Evolutionary conservation across 1,140 invertebrate genomes (phyloP).

Genomic region (Drosophila virilis): DNA sequence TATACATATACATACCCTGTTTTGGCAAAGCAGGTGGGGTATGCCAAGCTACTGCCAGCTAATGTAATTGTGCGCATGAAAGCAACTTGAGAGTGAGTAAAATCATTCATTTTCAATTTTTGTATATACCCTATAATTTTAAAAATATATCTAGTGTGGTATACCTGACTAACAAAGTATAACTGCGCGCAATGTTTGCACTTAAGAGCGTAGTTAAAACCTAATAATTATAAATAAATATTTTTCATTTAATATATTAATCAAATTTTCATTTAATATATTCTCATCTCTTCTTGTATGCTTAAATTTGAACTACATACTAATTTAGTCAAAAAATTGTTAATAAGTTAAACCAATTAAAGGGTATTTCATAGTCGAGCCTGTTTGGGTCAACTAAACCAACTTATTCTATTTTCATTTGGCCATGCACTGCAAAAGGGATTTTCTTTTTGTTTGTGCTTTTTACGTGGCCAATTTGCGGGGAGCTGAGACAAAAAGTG

Average conservation of each 20-base stretch:
- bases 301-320: too few species aligned
- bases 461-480: constrained; percentile 61
- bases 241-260: too few species aligned
- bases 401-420: constrained; percentile 54
- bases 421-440: constrained; percentile 31
- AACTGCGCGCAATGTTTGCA: too few species aligned
- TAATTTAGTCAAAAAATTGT: too few species aligned
- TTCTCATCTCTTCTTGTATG: too few species aligned
- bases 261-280: too few species aligned
- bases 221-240: too few species aligned
- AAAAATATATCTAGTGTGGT: too few species aligned
- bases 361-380: constrained; percentile 2
- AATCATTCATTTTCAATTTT: background rate
- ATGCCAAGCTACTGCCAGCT: too few species aligned
- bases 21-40: background rate
- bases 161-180: too few species aligned
- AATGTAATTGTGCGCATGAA: background rate
- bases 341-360: too few species aligned
- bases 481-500: constrained; percentile 13
- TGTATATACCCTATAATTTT: background rate
- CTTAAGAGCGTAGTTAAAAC: too few species aligned
- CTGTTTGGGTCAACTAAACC: background rate
- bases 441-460: constrained; percentile 25
- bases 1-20: constrained; percentile 4
- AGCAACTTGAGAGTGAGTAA: background rate